Conservation (phyloP, 2,888 invertebrate genomes). For the Agrotis ipsilon region DNA sequence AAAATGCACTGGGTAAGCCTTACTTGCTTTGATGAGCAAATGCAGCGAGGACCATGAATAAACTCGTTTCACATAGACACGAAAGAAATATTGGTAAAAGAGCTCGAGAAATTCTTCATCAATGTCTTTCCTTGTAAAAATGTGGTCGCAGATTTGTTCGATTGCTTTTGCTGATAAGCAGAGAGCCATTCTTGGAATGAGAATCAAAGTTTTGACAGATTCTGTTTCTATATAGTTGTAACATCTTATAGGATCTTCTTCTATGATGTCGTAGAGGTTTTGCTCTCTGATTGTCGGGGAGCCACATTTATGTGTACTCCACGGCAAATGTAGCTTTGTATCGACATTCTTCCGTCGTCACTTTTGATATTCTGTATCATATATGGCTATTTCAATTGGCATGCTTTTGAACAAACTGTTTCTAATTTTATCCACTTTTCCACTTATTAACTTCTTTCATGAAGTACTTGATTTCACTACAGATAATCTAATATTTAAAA, state of each 20-base stretch:
- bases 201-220: slow-evolving; percentile 3
- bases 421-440: neutral
- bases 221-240: slow-evolving; percentile 32
- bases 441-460: neutral
- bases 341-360: slow-evolving; percentile 16
- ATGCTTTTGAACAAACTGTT: neutral
- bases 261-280: slow-evolving; percentile 35
- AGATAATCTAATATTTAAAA: neutral
- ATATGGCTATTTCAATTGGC: neutral
- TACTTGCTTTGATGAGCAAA: slow-evolving; percentile 49
- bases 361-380: slow-evolving; percentile 30
- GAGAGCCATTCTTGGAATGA: slow-evolving; percentile 40
- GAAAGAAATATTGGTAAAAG: slow-evolving; percentile 39
- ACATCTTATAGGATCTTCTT: slow-evolving; percentile 39
- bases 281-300: slow-evolving; percentile 11
- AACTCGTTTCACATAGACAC: slow-evolving; percentile 20
- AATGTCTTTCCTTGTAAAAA: slow-evolving; percentile 31
- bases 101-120: slow-evolving; percentile 35
- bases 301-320: neutral
- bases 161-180: slow-evolving; percentile 28
- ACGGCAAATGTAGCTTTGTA: neutral
- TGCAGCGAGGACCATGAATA: slow-evolving; percentile 52
- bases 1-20: slow-evolving; percentile 35
- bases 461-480: neutral
- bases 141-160: slow-evolving; percentile 25